phyloP scores from a whole-genome alignment of 2,797 vertebrate species.

The Falco peregrinus region DNA sequence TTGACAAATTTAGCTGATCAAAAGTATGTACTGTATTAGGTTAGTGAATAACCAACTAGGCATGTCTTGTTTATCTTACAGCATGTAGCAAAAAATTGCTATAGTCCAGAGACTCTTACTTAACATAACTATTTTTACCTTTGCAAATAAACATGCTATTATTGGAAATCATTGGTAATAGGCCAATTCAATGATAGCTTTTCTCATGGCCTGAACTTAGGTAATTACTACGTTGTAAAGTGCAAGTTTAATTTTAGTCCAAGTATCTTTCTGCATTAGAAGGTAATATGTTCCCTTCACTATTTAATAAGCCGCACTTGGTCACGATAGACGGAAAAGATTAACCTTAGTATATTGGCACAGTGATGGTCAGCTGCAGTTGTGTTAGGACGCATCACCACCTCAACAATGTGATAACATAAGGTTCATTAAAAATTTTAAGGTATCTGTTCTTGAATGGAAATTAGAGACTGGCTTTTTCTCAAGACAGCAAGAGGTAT shows the following conservation, averaged over 20 bases:
- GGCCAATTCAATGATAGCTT: not conserved
- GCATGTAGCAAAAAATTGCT: not conserved
- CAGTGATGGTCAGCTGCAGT: not conserved
- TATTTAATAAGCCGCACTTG: not conserved
- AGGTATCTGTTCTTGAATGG: not conserved
- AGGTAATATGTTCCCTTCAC: not conserved
- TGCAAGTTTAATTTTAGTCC: not conserved
- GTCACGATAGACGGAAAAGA: not conserved
- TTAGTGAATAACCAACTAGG: not conserved
- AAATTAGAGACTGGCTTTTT: conserved; percentile 12
- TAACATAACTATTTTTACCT: not conserved
- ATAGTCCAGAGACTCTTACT: not conserved
- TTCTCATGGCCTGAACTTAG: not conserved
- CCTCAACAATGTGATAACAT: fast-evolving
- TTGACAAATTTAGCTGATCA: not conserved
- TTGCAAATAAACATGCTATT: not conserved
- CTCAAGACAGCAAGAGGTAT: conserved; percentile 46
- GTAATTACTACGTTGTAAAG: not conserved
- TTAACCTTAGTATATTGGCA: not conserved
- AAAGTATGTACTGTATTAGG: not conserved
- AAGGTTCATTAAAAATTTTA: not conserved
- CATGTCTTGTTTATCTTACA: not conserved
- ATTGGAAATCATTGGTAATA: not conserved
- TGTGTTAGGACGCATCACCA: not conserved
- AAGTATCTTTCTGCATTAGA: not conserved